Conservation (phyloP, 1,140 invertebrate species). For the Drosophila gunungcola region DNA sequence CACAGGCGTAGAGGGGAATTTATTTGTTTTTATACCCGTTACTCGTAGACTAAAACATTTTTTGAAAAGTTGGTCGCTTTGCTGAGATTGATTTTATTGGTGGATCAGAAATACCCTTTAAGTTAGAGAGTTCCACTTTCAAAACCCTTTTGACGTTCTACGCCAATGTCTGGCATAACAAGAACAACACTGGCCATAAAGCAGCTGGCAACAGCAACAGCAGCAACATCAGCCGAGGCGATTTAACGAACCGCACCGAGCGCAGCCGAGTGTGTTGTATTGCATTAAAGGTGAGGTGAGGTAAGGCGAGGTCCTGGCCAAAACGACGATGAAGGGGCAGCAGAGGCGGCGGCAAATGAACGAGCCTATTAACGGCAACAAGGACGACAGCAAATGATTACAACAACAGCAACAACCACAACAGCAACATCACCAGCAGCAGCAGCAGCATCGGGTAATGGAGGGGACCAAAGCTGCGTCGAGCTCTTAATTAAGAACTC, state of each 20-base stretch:
- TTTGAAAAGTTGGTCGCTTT: neutral
- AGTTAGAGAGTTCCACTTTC: neutral
- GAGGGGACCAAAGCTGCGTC: conserved; percentile 40
- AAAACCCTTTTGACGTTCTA: conserved; percentile 10
- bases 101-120: neutral
- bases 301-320: conserved; percentile 21
- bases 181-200: conserved; percentile 37
- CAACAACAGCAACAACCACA: conserved; percentile 58
- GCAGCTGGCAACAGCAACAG: conserved; percentile 15
- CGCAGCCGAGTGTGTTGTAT: conserved; percentile 80
- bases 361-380: conserved; percentile 80
- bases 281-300: conserved; percentile 74
- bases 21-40: too few species aligned
- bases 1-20: conserved; percentile 7
- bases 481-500: conserved; percentile 84
- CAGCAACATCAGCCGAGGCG: conserved; percentile 44
- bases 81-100: neutral
- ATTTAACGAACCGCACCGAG: conserved; percentile 80
- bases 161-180: conserved; percentile 29
- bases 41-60: too few species aligned
- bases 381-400: conserved; percentile 71
- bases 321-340: neutral
- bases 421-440: conserved; percentile 41
- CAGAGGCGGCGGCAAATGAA: conserved; percentile 60
- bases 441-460: conserved; percentile 38